Conservation (phyloP, 1,140 invertebrate species). For the Scaptomyza graminum region DNA sequence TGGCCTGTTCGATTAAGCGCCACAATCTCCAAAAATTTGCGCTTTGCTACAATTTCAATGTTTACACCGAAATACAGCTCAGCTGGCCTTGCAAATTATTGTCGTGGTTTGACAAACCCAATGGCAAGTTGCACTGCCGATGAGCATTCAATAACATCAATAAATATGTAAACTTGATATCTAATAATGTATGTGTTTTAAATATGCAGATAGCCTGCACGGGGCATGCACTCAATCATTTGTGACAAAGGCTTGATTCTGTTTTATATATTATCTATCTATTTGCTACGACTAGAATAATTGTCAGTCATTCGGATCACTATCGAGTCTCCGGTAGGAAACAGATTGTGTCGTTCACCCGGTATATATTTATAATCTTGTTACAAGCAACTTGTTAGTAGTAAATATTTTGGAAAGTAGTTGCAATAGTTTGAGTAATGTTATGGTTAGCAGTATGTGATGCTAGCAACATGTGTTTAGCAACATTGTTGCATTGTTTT, state of each 20-base stretch:
- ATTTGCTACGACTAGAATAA: too few relatives aligned
- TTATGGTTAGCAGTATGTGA: too few relatives aligned
- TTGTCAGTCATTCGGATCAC: too few relatives aligned
- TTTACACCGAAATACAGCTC: conserved; percentile 44
- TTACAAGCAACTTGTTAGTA: background rate
- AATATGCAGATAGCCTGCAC: too few relatives aligned
- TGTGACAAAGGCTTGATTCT: background rate
- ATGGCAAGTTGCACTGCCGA: conserved; percentile 71
- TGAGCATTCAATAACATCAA: conserved; percentile 26
- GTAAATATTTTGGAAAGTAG: background rate
- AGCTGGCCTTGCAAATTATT: conserved; percentile 68
- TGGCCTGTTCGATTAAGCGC: conserved; percentile 95
- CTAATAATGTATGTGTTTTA: conserved; percentile 3
- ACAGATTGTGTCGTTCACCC: too few relatives aligned
- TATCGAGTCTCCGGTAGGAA: too few relatives aligned
- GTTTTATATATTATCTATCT: too few relatives aligned
- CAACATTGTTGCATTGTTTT: background rate
- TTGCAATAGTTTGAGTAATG: too few relatives aligned
- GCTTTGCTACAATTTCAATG: conserved; percentile 38
- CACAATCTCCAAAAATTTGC: background rate
- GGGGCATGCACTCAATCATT: too few relatives aligned
- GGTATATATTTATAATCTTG: too few relatives aligned
- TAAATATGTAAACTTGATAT: conserved; percentile 58
- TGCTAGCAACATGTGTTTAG: background rate
- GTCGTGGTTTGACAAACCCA: conserved; percentile 82